Base-by-base conservation (phyloP, 1,140 invertebrate species). In the Panulirus ornatus region DNA sequence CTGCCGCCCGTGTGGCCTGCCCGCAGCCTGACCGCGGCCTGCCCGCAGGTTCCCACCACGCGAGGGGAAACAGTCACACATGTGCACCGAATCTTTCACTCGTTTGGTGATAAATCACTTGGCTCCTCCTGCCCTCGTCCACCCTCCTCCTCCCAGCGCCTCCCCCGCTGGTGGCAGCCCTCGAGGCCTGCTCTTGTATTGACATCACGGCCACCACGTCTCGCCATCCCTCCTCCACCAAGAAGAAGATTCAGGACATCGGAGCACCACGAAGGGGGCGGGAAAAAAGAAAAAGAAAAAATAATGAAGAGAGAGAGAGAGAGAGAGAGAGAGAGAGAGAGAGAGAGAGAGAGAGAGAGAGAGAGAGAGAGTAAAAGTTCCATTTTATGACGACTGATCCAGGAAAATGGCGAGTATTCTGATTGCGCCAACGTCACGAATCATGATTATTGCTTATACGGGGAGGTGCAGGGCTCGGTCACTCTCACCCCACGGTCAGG, bases 91-190 rank as follows among this genome's bases (percentile, higher is more conserved):
- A 85, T 85, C 83, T 85, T 85, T 85, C 83, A 85, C 83, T 85
- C 70, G 83, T 85, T 85, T 85, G 83, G 83, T 73, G n/a, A 85
- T 85, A 85, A 85, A 85, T 85, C 83, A 85, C 83, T 85, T 73
- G 27, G 51, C 51, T 40, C 47, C 54, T 66, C 11, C 34, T 36
- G 9, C 47, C 22, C 81, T 47, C 27, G 34, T 44, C 42, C 34
- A 22, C 83, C 66, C 66, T n/a, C 34, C 78, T 34, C 38, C 66
- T n/a, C 27, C 22, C 66, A 30, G 3, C 51, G 38, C 83, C 30
- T 84, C 66, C 40, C 9, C 73, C 66, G 11, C 51, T 16, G 51
- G 22, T 54, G 51, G 51, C 27, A 34, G 3, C 27, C 30, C 70
- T 71, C 70, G 34, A 8, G 3, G 9, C 70, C 27, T 71, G 8